A percentile compares a stretch with the other conserved stretches of the same genome.
These are phyloP conservation scores for Scalopus aquaticus DNA, from an alignment of 2,113 vertebrate genomes.

Conservation along the genomic window DNA sequence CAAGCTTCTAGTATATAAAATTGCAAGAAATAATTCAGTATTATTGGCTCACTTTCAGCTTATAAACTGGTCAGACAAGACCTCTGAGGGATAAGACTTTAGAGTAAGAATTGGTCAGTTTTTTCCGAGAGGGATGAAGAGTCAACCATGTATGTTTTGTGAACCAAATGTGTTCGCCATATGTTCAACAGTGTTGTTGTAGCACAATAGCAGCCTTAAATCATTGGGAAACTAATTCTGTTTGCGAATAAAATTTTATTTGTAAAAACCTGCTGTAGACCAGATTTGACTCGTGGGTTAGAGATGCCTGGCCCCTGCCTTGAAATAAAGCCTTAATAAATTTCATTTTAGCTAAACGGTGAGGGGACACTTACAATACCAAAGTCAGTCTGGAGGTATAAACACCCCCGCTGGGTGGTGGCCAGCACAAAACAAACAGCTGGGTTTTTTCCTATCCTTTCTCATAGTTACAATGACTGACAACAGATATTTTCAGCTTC, in stretches of 20 bases:
- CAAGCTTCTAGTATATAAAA: background rate
- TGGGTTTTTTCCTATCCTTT: constrained; percentile 4
- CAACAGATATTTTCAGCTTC: background rate
- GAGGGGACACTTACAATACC: background rate
- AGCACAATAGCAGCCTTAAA: background rate
- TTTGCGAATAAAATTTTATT: constrained; percentile 25
- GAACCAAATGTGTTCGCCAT: background rate
- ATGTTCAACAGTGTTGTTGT: background rate
- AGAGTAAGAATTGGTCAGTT: background rate
- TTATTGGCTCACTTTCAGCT: background rate
- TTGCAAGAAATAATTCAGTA: background rate
- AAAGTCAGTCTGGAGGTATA: background rate
- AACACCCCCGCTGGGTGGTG: background rate
- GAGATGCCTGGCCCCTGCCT: background rate
- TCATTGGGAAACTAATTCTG: background rate
- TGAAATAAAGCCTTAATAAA: background rate
- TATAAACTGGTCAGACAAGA: background rate
- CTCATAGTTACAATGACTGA: background rate
- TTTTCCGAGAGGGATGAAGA: background rate
- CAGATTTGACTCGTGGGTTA: background rate
- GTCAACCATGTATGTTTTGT: background rate
- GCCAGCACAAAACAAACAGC: background rate
- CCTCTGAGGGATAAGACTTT: background rate
- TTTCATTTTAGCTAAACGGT: background rate
- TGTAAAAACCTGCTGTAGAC: background rate